Percentiles rank a stretch among this genome's conserved stretches.
These are phyloP conservation scores for Hofmannophila pseudospretella DNA, from an alignment of 2,888 invertebrate species.

Conservation along the genomic window DNA sequence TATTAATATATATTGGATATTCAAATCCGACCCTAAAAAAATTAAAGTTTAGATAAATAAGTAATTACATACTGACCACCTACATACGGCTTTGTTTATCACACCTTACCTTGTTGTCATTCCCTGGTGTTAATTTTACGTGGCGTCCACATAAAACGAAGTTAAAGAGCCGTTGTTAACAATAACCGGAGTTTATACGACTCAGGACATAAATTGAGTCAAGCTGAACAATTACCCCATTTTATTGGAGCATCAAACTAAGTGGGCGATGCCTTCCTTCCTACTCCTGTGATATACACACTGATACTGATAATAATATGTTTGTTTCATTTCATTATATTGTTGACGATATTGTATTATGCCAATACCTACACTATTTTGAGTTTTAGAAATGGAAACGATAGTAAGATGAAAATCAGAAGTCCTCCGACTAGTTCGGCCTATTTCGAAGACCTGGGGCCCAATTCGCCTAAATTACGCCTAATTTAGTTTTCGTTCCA, in stretches of 20 bases:
- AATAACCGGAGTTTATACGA: slow-evolving; percentile 9
- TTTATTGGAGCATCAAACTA: slow-evolving; percentile 4
- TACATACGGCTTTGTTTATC: not conserved
- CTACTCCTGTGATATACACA: not conserved
- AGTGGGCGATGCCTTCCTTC: slow-evolving; percentile 4
- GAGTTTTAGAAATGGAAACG: no score
- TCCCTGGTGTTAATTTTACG: slow-evolving; percentile 8
- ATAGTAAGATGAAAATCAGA: no score
- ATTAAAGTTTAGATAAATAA: not conserved
- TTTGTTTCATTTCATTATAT: no score
- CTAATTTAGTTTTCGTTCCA: no score
- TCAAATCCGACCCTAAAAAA: no score
- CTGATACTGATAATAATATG: no score
- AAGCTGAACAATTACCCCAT: not conserved
- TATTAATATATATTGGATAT: no score
- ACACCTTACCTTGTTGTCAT: not conserved
- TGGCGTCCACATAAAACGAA: slow-evolving; percentile 8
- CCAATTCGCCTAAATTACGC: no score
- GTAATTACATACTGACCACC: not conserved
- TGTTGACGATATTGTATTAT: no score
- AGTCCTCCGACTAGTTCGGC: no score
- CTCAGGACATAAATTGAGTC: slow-evolving; percentile 7
- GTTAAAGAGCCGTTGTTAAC: slow-evolving; percentile 9
- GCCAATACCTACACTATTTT: no score
- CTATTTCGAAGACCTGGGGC: no score